Base-by-base conservation (phyloP, 2,113 vertebrate genomes). In the Pogona vitticeps region DNA sequence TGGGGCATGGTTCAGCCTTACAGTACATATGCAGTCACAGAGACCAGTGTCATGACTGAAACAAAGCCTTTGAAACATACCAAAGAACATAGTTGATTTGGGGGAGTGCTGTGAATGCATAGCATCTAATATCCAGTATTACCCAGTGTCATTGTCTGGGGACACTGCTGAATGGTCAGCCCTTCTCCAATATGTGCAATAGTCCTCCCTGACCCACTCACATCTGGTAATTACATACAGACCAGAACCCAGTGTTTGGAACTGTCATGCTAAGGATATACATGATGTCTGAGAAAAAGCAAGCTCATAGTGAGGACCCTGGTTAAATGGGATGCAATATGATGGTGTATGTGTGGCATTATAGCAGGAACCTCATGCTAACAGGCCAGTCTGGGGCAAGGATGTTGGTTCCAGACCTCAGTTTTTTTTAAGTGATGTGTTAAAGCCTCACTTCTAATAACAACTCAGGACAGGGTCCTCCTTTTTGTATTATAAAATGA, bases 401-500 rank as follows among this genome's bases (percentile, higher is more conserved):
- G 18, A 26, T 52, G 9, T 3, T 46, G 14, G 31, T 82, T 18
- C 42, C 15, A 56, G n/a, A 71, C 10, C 17, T 56, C 46, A 2
- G 3, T 71, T n/a, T 1, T 36, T 13, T 3, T 56, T 82, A 23
- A 42, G 36, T 9, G 7, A 67, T 65, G 28, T 42, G 7, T 8
- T 21, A 80, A 80, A 59, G 1, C 38, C n/a, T 67, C 38, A 13
- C 26, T 6, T 21, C 36, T 56, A 56, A 78, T 1, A n/a, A 85
- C 61, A 56, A 1, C 28, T 6, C 12, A 52, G 59, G 15, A 21
- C 83, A 67, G n/a, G 28, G 15, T 70, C 28, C 13, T 79, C 21
- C 38, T 52, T 36, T 71, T 80, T 59, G 88, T 88, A 89, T 92
- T 93, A 86, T 80, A 88, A 84, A 90, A 59, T 82, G n/a, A 88